A percentile compares a stretch with the other conserved stretches of the same genome.
phyloP scores from a whole-genome alignment of 1,140 invertebrate genomes.

The Tetragonula clypearis region DNA sequence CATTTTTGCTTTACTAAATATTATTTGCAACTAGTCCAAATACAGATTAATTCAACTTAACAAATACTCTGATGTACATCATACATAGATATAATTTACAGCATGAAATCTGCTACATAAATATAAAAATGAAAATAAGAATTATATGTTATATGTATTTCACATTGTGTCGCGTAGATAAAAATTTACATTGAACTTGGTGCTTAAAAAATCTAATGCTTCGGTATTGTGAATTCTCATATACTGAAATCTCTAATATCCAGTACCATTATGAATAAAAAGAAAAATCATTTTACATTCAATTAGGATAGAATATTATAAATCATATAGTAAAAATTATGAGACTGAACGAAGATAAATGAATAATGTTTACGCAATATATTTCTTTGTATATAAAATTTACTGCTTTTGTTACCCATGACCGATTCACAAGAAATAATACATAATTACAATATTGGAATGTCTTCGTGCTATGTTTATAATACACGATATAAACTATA shows the following conservation, averaged over 20 bases:
- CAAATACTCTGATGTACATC: not conserved
- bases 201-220: not conserved
- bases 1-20: no score
- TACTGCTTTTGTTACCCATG: not conserved
- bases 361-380: slow-evolving; percentile 15
- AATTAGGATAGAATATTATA: not conserved
- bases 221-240: not conserved
- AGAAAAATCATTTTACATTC: no score
- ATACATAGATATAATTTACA: not conserved
- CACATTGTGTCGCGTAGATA: not conserved
- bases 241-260: not conserved
- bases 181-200: not conserved
- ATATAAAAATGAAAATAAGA: not conserved
- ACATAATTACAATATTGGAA: slow-evolving; percentile 21
- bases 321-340: no score
- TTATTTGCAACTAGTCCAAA: not conserved
- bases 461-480: not conserved
- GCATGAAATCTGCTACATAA: not conserved
- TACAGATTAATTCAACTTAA: not conserved
- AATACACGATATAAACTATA: not conserved
- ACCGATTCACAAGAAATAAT: not conserved
- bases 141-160: not conserved
- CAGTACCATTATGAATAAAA: not conserved
- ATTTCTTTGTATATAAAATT: slow-evolving; percentile 16
- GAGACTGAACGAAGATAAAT: not conserved